Base-by-base conservation (phyloP, 30 jellyfish, hydroid and myxozoan genomes). In the Chrysaora quinquecirrha region DNA sequence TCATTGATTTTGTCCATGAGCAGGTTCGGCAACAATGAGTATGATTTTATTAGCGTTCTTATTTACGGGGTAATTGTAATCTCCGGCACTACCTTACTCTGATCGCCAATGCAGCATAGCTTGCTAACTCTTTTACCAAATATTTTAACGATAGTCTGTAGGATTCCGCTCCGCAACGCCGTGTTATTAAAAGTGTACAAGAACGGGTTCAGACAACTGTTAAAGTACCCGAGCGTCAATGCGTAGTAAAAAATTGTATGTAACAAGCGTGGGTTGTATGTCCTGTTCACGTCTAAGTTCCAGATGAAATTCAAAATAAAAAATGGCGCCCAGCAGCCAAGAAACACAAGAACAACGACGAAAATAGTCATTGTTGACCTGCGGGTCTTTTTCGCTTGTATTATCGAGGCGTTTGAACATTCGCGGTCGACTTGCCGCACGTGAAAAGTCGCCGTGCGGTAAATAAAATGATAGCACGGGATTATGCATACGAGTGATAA, bases 271-370 rank as follows among this genome's bases (percentile, higher is more conserved):
- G 23, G 34, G 1, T 28, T 1, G 21, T 30, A 20, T 20, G 27
- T 47, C 76, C 24, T 47, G 73, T 2, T 18, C 30, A 25, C 58
- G 14, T 49, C 30, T 18, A 74, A 32, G 19, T 24, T 22, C 86
- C 86, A 74, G 9, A 74, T 31, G 61, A 74, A 74, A 30, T 32
- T 56, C 58, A 24, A 23, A 47, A 74, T 74, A 10, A 74, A 74
- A 74, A 20, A 74, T 23, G 75, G 64, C 23, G 64, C 86, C 86
- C 86, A 74, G 48, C 86, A 74, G 62, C 54, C 28, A 12, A 74
- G 30, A 27, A 74, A 74, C 22, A 30, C 75, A 2, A 74, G n/a
- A 9, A 34, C 73, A 22, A 74, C 86, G 30, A 24, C 18, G 32
- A 74, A 32, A 1, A 74, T 74, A 60, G 86, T 74, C 21, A 11